A percentile compares a stretch with the other conserved stretches of the same genome.
These are phyloP conservation scores for Coluber constrictor DNA, from an alignment of 2,797 vertebrate genomes.

Conservation along the genomic window DNA sequence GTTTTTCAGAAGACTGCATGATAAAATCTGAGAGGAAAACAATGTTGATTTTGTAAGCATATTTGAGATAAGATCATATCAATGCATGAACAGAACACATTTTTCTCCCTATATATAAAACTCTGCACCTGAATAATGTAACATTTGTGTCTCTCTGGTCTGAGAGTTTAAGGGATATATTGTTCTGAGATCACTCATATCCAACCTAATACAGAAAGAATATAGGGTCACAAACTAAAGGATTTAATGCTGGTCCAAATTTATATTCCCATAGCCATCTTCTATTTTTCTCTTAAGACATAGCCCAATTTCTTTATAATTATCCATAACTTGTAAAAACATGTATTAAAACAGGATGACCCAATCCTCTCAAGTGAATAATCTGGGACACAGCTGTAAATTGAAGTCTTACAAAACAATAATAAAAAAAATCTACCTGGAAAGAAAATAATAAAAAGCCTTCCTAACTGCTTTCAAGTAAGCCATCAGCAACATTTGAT, in stretches of 20 bases:
- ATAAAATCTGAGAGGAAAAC: not conserved
- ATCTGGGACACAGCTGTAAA: not conserved
- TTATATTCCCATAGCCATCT: not conserved
- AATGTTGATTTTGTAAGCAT: not conserved
- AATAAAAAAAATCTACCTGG: not conserved
- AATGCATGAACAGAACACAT: not conserved
- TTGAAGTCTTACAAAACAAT: not conserved
- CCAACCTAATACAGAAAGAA: not conserved
- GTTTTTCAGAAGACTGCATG: not conserved
- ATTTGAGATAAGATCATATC: not conserved
- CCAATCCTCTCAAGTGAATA: not conserved
- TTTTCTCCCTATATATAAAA: not conserved
- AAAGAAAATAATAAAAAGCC: slow-evolving; percentile 28
- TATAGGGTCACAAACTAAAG: not conserved
- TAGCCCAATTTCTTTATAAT: too few relatives aligned
- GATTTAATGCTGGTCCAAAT: not conserved
- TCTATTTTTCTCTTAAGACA: not conserved
- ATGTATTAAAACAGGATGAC: not conserved
- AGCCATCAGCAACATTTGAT: not conserved
- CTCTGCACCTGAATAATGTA: not conserved
- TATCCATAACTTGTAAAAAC: not conserved
- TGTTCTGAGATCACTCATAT: not conserved
- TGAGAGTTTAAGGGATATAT: not conserved
- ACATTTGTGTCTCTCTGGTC: not conserved
- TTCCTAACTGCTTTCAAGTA: not conserved